Conservation (phyloP, 1,140 invertebrate genomes). For the Apis laboriosa region DNA sequence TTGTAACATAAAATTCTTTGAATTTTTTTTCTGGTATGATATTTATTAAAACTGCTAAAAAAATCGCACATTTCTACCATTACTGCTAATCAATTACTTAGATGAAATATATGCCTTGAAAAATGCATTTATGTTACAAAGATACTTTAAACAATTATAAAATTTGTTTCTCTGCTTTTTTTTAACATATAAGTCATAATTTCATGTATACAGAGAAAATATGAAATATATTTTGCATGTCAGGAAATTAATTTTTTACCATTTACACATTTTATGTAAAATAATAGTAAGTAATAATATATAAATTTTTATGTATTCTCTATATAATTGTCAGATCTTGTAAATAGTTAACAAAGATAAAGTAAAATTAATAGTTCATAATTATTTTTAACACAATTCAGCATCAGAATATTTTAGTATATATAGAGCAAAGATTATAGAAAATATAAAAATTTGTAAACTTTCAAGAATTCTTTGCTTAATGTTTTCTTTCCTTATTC, state of each 20-base stretch:
- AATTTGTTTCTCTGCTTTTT: neutral
- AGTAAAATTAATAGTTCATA: neutral
- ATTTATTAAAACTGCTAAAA: constrained; percentile 19
- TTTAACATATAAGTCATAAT: constrained; percentile 20
- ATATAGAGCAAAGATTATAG: constrained; percentile 17
- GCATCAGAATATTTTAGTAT: neutral
- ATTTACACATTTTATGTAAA: constrained; percentile 1
- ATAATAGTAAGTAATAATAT: constrained; percentile 1
- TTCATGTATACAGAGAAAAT: neutral
- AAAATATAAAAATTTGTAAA: constrained; percentile 40
- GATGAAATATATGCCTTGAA: neutral
- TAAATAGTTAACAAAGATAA: neutral
- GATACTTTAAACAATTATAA: neutral
- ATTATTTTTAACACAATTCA: constrained; percentile 5
- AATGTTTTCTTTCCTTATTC: neutral
- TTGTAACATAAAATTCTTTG: neutral
- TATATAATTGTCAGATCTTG: neutral
- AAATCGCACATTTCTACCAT: constrained; percentile 10
- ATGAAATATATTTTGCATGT: constrained; percentile 12
- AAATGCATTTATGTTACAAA: constrained; percentile 28
- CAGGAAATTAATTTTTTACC: neutral
- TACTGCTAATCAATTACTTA: constrained; percentile 30
- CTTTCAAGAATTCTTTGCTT: constrained; percentile 29
- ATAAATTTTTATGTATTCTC: neutral
- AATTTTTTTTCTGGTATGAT: constrained; percentile 1